Base-by-base conservation (phyloP, 2,797 vertebrate genomes). In the Silurus lanzhouensis region DNA sequence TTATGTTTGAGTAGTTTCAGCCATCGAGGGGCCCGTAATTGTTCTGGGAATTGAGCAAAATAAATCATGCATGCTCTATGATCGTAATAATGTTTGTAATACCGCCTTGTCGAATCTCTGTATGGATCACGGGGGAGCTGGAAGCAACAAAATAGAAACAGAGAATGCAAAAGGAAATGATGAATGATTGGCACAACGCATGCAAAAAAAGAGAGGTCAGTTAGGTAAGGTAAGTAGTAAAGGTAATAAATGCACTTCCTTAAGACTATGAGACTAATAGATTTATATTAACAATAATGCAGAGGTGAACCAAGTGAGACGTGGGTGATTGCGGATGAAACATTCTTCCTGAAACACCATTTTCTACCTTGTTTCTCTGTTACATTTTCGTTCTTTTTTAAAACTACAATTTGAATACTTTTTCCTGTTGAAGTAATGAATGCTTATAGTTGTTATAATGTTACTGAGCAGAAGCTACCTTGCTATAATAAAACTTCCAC, bases 51-150 rank as follows among this genome's bases (percentile, higher is more conserved):
- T 70, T 63, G 72, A 55, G 14, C 67, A 57, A 64, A 68, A 68
- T 66, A 48, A 78, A 83, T 61, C 74, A 76, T 44, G 55, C 31
- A 12, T 75, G 57, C 70, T 27, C n/a, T 66, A n/a, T n/a, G 31
- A 67, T 19, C n/a, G 1, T 81, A 66, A 80, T 81, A 81, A 66
- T 67, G 25, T 67, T 55, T 55, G 79, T 81, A 66, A 81, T 66
- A 81, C 10, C 15, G 9, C n/a, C 46, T 31, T 81, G 61, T 27
- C 61, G 66, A 46, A 55, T 81, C 61, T 80, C 63, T 22, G 15
- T 67, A 55, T 31, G 79, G n/a, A 67, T 67, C 79, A 67, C 63
- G 27, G n/a, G 79, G 79, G 79, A 55, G 79, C 44, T n/a, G 6
- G 79, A 81, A n/a, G 44, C 63, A 81, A 81, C 15, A n/a, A 61